Evolutionary conservation across 1,140 invertebrate species (phyloP), one percentile per base, ranked within the genome.

Genomic region (Radopholus similis): DNA sequence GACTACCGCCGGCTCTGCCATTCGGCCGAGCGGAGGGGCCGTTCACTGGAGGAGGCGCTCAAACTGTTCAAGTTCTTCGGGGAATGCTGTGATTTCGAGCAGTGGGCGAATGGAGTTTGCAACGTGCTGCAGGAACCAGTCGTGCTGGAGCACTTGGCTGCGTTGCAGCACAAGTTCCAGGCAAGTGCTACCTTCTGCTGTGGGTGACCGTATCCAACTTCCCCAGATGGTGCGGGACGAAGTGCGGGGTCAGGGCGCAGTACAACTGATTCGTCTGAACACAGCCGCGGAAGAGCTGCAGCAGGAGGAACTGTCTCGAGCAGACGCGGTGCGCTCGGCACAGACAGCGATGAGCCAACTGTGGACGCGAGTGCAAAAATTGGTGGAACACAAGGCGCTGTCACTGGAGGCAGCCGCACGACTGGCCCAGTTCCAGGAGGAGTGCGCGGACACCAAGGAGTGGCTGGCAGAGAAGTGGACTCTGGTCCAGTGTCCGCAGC

Each of bases 81-180:
- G n/a, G 93, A 97, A 82, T 97, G 94, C 85, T 92, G 96, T 80
- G 93, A 95, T 82, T 95, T 97, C 83, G 93, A 96, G 83, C 89
- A 90, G 71, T 97, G 95, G 95, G 94, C 97, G 78, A 90, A 90
- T 76, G 93, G 97, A 64, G 96, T 94, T 81, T 91, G 95, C 83
- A 89, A 90, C 77, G 87, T 94, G 83, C 85, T 97, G 26, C 86
- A 89, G 44, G 87, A 89, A 11, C 91, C 93, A 64, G 92, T 95
- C 73, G 88, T 88, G 13, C 86, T 88, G 15, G 91, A 93, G 68
- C 91, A 90, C 76, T 92, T 97, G n/a, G 91, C 95, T 77, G 91
- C 89, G 23, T 91, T 92, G 18, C 92, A 91, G 82, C 88, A 91
- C 77, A 95, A 95, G 84, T 96, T 95, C 84, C 92, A 95, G 86